These are phyloP conservation scores for Crotalus tigris DNA, from an alignment of 2,113 vertebrate species.

Conservation along the genomic window DNA sequence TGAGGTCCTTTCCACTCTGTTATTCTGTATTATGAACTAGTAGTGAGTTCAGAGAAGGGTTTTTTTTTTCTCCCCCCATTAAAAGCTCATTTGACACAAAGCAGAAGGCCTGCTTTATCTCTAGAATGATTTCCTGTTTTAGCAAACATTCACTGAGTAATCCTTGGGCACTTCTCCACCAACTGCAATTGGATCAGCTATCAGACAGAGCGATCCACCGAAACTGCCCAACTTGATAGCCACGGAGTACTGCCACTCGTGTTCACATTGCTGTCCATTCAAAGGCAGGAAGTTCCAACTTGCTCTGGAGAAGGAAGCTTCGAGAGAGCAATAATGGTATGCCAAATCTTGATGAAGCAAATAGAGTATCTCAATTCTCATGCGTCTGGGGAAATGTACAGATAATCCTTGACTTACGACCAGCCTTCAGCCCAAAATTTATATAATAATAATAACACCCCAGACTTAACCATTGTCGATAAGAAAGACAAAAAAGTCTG, in stretches of 20 bases:
- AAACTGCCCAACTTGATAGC: background rate
- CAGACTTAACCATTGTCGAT: no score
- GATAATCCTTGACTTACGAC: no score
- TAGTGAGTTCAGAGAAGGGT: background rate
- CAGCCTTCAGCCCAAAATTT: no score
- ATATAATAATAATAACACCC: no score
- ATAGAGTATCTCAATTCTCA: background rate
- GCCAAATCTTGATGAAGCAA: background rate
- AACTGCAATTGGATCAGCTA: background rate
- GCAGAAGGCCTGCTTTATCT: background rate
- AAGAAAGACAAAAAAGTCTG: no score
- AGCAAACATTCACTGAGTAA: background rate
- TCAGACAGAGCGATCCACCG: background rate
- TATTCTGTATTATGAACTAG: background rate
- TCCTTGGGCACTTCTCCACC: background rate
- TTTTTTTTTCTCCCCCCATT: background rate
- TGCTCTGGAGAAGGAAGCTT: background rate
- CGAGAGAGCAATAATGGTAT: no score
- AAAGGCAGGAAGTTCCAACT: background rate
- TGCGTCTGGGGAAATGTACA: background rate
- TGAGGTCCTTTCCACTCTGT: no score
- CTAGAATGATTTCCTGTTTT: background rate
- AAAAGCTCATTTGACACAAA: background rate
- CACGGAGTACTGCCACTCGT: no score
- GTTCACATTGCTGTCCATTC: background rate